phyloP scores from a whole-genome alignment of 2,888 invertebrate species.

The Cantharis lateralis region DNA sequence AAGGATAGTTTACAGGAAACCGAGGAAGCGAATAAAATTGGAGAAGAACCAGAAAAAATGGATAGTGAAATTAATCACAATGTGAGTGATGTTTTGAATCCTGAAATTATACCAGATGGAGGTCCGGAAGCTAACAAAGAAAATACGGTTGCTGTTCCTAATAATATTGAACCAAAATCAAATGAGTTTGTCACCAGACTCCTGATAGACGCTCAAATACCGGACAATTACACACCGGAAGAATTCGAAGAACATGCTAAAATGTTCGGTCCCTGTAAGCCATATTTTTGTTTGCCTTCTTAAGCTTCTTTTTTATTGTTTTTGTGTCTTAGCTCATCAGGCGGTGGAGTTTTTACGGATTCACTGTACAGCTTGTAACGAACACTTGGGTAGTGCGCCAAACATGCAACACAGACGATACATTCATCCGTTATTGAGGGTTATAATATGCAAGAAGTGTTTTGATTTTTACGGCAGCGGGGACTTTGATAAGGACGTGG shows the following conservation, averaged over 20 bases:
- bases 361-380: constrained; percentile 77
- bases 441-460: constrained; percentile 73
- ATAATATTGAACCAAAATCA: not conserved
- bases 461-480: constrained; percentile 80
- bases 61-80: not conserved
- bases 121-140: not conserved
- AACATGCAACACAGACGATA: constrained; percentile 67
- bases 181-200: not conserved
- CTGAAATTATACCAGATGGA: not conserved
- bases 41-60: not conserved
- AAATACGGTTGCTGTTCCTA: not conserved
- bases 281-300: not conserved
- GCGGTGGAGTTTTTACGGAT: constrained; percentile 63
- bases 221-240: constrained; percentile 28
- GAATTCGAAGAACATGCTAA: constrained; percentile 28
- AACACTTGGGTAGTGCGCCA: constrained; percentile 74
- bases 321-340: constrained; percentile 61
- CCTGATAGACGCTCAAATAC: constrained; percentile 27
- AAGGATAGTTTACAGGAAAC: not conserved
- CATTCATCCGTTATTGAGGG: constrained; percentile 74
- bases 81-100: not conserved
- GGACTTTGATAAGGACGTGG: constrained; percentile 81
- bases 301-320: not conserved
- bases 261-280: constrained; percentile 30
- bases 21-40: not conserved